Evolutionary conservation across 2,888 invertebrate genomes (phyloP).

Genomic region (Vesta saturnalis): DNA sequence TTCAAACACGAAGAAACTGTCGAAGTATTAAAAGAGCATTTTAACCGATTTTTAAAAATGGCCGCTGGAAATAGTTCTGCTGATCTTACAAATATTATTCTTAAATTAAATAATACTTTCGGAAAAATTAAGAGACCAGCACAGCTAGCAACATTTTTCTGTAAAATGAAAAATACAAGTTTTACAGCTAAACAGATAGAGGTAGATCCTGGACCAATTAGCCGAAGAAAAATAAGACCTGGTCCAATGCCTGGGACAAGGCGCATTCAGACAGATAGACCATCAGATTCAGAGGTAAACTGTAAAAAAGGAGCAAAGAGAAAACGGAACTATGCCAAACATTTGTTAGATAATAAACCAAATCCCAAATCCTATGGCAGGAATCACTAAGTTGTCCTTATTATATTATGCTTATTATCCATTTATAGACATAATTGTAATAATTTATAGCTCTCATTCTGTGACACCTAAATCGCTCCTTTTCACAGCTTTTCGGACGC

Average conservation of each 20-base stretch:
- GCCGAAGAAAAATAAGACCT: background rate
- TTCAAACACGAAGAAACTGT: background rate
- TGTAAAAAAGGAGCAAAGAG: too few relatives aligned
- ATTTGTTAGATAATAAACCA: background rate
- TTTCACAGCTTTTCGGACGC: too few relatives aligned
- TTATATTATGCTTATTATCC: background rate
- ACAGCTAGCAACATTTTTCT: too few relatives aligned
- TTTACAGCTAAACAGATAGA: background rate
- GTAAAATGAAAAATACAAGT: too few relatives aligned
- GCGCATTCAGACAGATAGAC: background rate
- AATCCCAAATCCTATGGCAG: background rate
- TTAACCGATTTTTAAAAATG: background rate
- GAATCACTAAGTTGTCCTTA: background rate
- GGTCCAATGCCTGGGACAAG: background rate
- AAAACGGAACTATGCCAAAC: background rate
- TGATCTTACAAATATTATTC: too few relatives aligned
- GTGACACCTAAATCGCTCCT: too few relatives aligned
- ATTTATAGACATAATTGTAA: too few relatives aligned
- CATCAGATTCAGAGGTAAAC: too few relatives aligned
- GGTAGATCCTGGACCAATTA: background rate
- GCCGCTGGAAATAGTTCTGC: too few relatives aligned
- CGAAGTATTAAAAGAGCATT: background rate
- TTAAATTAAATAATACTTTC: too few relatives aligned
- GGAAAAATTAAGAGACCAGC: too few relatives aligned
- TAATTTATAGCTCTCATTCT: background rate